Percentiles rank a stretch among this genome's conserved stretches.
These are phyloP conservation scores for Andrena bucephala DNA, from an alignment of 2,888 invertebrate species.

Conservation along the genomic window DNA sequence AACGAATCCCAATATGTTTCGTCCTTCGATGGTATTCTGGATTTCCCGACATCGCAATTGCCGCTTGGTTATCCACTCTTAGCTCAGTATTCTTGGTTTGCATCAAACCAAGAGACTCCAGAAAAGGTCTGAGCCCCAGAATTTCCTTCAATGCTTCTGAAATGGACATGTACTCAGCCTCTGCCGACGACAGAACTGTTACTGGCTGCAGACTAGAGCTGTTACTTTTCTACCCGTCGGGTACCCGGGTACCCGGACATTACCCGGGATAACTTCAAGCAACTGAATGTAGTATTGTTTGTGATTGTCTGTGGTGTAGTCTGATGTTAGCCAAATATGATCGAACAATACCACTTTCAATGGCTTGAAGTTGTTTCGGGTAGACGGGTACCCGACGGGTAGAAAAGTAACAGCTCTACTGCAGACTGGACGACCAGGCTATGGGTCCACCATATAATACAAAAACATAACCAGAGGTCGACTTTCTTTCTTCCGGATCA, in stretches of 20 bases:
- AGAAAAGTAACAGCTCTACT: no score
- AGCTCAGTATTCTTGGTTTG: neutral
- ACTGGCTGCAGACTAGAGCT: constrained; percentile 22
- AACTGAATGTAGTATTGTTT: no score
- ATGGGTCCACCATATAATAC: constrained; percentile 3
- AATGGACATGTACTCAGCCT: constrained; percentile 30
- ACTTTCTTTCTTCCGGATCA: constrained; percentile 10
- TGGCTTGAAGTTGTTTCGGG: no score
- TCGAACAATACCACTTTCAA: no score
- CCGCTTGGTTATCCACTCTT: neutral
- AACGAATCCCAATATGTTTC: constrained; percentile 24
- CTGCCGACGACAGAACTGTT: constrained; percentile 19
- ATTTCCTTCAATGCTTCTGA: constrained; percentile 21
- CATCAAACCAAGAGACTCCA: constrained; percentile 18
- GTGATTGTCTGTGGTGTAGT: no score
- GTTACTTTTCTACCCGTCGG: no score
- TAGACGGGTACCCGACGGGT: no score
- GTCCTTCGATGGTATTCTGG: constrained; percentile 6
- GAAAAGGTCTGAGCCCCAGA: constrained; percentile 6
- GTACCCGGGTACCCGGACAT: no score
- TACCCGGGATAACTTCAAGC: no score
- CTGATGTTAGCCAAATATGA: no score
- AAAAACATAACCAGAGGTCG: constrained; percentile 27
- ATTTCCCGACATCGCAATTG: neutral
- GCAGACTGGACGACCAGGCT: constrained; percentile 19